Evolutionary conservation across 2,888 invertebrate species (phyloP).

Genomic region (Maniola hyperantus): DNA sequence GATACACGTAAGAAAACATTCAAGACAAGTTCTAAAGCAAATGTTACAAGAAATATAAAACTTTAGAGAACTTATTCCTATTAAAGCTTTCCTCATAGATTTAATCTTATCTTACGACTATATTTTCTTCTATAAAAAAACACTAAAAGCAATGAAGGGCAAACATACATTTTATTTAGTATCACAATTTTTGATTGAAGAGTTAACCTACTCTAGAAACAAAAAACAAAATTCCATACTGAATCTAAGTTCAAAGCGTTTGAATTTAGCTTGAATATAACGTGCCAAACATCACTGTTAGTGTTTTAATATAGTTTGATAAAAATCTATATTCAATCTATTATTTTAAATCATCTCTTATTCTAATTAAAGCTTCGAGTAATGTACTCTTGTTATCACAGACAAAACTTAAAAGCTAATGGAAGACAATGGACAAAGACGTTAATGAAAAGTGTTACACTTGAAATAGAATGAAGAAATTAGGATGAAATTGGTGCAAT

Average conservation of each 20-base stretch:
- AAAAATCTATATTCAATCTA: conserved; percentile 25
- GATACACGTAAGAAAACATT: conserved; percentile 37
- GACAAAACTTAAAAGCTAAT: conserved; percentile 61
- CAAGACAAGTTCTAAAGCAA: conserved; percentile 35
- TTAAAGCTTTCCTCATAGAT: conserved; percentile 61
- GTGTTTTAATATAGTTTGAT: conserved; percentile 21
- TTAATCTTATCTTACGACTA: conserved; percentile 7
- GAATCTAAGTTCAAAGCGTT: conserved; percentile 24
- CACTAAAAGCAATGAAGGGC: conserved; percentile 27
- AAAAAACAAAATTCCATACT: conserved; percentile 6
- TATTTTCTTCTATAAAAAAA: conserved; percentile 7
- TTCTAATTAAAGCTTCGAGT: conserved; percentile 71
- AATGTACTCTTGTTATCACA: conserved; percentile 70
- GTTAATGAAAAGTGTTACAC: conserved; percentile 42
- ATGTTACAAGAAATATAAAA: conserved; percentile 36
- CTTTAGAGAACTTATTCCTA: conserved; percentile 50
- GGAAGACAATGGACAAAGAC: conserved; percentile 66
- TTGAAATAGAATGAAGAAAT: conserved; percentile 46
- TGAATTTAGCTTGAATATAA: conserved; percentile 28
- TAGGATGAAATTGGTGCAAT: conserved; percentile 66
- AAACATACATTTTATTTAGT: conserved; percentile 32
- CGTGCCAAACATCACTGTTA: conserved; percentile 2
- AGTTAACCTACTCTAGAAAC: background rate
- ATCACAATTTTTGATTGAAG: background rate
- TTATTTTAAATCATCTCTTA: conserved; percentile 35